Percentiles rank a stretch among this genome's conserved stretches.
Conservation (phyloP, 2,797 vertebrate species). For the Cottoperca gobio region DNA sequence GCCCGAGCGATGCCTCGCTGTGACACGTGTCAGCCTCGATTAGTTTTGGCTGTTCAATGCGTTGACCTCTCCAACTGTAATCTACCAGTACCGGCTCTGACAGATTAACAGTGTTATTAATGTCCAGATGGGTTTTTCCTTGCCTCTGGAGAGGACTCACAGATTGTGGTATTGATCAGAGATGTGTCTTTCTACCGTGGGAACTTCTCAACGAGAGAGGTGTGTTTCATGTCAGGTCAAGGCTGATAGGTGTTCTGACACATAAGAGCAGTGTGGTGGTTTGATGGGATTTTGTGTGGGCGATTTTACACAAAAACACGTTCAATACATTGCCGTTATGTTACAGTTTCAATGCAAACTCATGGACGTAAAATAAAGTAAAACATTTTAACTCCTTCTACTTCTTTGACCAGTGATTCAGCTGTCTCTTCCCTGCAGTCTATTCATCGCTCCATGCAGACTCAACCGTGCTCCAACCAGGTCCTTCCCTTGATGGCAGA, state of each 20-base stretch:
- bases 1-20: slow-evolving; percentile 59
- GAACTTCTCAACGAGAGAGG: slow-evolving; percentile 23
- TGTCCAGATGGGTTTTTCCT: slow-evolving; percentile 48
- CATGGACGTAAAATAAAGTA: neutral
- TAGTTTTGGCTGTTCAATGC: slow-evolving; percentile 67
- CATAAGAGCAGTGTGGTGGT: neutral
- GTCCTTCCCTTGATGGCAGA: slow-evolving; percentile 14
- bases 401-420: neutral
- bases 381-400: neutral
- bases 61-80: slow-evolving; percentile 56
- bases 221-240: slow-evolving; percentile 47
- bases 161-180: slow-evolving; percentile 59
- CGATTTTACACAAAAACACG: neutral
- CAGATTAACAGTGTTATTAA: slow-evolving; percentile 67
- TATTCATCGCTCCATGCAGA: neutral
- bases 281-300: slow-evolving; percentile 14
- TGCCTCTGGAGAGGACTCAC: slow-evolving; percentile 17
- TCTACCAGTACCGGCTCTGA: slow-evolving; percentile 56
- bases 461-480: neutral
- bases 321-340: neutral
- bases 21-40: slow-evolving; percentile 80
- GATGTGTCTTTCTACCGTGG: slow-evolving; percentile 35
- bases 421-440: slow-evolving; percentile 6
- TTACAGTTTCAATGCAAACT: slow-evolving; percentile 5
- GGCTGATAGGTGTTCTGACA: slow-evolving; percentile 28